Evolutionary conservation across 2,888 invertebrate genomes (phyloP).

Genomic region (Lingula anatina): DNA sequence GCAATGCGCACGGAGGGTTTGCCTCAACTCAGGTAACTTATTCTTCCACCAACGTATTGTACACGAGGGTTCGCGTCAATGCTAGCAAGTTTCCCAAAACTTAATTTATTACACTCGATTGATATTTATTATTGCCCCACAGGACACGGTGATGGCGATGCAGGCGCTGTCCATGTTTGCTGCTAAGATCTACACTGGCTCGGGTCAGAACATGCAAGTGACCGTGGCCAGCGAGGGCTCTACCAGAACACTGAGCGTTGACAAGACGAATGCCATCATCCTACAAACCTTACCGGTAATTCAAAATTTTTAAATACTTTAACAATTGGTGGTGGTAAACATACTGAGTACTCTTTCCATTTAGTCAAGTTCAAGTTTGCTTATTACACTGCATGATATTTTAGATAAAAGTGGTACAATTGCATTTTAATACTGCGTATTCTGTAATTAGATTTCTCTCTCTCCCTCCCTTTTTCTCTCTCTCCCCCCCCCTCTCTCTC

Average conservation of each 20-base stretch:
- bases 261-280: slow-evolving; percentile 39
- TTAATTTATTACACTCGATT: not conserved
- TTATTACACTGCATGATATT: too few relatives aligned
- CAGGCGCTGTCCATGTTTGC: slow-evolving; percentile 50
- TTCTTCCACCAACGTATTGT: too few relatives aligned
- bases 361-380: too few relatives aligned
- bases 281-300: slow-evolving; percentile 43
- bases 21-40: slow-evolving; percentile 46
- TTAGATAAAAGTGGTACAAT: too few relatives aligned
- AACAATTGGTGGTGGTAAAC: too few relatives aligned
- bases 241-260: slow-evolving; percentile 26
- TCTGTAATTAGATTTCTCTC: too few relatives aligned
- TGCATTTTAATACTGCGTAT: too few relatives aligned
- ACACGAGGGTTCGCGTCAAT: not conserved
- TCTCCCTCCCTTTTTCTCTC: too few relatives aligned
- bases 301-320: too few relatives aligned
- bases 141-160: slow-evolving; percentile 53
- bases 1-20: slow-evolving; percentile 47
- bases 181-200: slow-evolving; percentile 23
- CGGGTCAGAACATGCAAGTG: slow-evolving; percentile 27
- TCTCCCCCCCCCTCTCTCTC: too few relatives aligned
- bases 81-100: not conserved
- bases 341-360: too few relatives aligned
- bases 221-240: slow-evolving; percentile 18
- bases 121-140: slow-evolving; percentile 6